A percentile compares a stretch with the other conserved stretches of the same genome.
phyloP scores from a whole-genome alignment of 2,888 invertebrate species.

The Gryllus longicercus region DNA sequence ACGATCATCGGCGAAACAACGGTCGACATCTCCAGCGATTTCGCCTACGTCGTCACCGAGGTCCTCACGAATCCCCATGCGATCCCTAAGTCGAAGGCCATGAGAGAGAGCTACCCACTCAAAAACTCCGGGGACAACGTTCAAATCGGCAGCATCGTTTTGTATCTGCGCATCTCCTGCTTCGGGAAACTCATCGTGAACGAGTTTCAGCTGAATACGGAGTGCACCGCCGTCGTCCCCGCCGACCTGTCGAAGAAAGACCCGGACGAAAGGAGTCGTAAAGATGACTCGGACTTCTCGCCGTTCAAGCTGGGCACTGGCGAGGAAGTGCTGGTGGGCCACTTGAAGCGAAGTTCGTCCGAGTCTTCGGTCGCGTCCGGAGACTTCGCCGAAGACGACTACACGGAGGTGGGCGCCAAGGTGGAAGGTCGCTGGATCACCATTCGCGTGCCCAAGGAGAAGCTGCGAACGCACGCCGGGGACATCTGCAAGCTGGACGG shows the following conservation, averaged over 20 bases:
- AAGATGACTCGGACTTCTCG: too few relatives aligned
- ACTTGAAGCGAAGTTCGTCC: too few relatives aligned
- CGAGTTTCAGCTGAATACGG: background rate
- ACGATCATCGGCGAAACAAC: background rate
- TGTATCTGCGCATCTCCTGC: background rate
- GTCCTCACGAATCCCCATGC: background rate
- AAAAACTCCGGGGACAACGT: background rate
- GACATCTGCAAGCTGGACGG: too few relatives aligned
- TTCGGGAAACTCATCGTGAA: background rate
- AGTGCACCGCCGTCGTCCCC: background rate
- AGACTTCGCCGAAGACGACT: too few relatives aligned
- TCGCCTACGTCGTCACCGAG: constrained; percentile 1
- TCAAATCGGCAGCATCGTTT: background rate
- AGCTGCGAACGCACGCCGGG: too few relatives aligned
- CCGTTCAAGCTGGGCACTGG: too few relatives aligned
- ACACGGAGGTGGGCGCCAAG: too few relatives aligned
- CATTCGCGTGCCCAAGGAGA: too few relatives aligned
- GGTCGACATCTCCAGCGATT: background rate
- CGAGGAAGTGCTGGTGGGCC: too few relatives aligned
- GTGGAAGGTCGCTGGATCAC: too few relatives aligned
- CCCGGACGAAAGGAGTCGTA: too few relatives aligned
- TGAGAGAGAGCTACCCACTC: background rate
- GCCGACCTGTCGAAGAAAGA: constrained; percentile 43
- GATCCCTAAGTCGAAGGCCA: background rate
- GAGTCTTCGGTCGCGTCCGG: too few relatives aligned